Percentiles rank a stretch among this genome's conserved stretches.
phyloP scores from a whole-genome alignment of 2,888 invertebrate species.

The Unio delphinus region DNA sequence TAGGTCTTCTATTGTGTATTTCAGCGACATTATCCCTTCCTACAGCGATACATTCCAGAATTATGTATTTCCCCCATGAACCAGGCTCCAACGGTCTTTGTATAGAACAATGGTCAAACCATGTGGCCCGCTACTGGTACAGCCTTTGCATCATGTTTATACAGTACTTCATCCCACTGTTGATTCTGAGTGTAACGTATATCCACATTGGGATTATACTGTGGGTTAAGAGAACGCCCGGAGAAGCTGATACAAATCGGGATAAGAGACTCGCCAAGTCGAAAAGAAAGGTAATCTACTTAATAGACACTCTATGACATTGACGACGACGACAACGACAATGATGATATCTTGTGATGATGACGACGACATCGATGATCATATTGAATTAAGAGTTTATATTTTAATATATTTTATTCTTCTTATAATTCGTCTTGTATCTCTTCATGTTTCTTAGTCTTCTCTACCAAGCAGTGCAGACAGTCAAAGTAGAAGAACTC shows the following conservation, averaged over 20 bases:
- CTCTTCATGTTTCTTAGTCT: no score
- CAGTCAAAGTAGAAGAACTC: no score
- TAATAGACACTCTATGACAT: not conserved
- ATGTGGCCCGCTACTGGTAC: slow-evolving; percentile 75
- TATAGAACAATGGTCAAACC: slow-evolving; percentile 47
- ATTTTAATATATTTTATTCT: no score
- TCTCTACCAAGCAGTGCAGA: no score
- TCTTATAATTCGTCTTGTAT: no score
- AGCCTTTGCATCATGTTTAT: slow-evolving; percentile 78
- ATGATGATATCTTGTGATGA: not conserved
- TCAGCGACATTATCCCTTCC: slow-evolving; percentile 87
- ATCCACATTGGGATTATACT: slow-evolving; percentile 88
- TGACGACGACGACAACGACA: not conserved
- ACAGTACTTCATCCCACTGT: slow-evolving; percentile 87
- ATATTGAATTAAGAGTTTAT: no score
- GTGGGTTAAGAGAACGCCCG: slow-evolving; percentile 89
- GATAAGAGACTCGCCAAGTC: slow-evolving; percentile 87
- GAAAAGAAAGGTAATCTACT: slow-evolving; percentile 83
- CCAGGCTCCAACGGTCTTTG: slow-evolving; percentile 42
- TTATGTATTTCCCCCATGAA: slow-evolving; percentile 24
- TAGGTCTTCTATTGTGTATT: slow-evolving; percentile 82
- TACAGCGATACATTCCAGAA: slow-evolving; percentile 81
- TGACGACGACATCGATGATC: no score
- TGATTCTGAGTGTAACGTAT: slow-evolving; percentile 87
- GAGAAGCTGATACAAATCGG: slow-evolving; percentile 87